Base-by-base conservation (phyloP, 2,888 invertebrate genomes). In the Crioceris asparagi region DNA sequence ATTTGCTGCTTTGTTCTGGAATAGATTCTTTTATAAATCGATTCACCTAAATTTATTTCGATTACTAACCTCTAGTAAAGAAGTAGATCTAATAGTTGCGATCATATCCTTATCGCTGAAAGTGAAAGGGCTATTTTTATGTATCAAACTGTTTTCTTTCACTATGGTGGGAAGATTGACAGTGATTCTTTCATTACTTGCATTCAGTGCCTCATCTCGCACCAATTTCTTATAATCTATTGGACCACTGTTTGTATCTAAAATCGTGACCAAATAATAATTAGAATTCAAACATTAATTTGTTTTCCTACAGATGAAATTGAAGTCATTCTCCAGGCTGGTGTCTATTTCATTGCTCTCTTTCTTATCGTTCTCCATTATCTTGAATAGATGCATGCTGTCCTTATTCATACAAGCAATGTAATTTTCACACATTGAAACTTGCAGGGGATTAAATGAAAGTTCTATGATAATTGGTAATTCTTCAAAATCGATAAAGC, bases 401-500 rank as follows among this genome's bases (percentile, higher is more conserved):
- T 72, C 70, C 35, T 67, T 64, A 46, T 75, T 76, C 58, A 75
- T 68, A 40, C 75, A 73, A 1, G 75, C 74, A 15, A 83, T 66
- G 40, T 78, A 76, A 59, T 83, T 79, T 55, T 83, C 83, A 19
- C 74, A 72, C 30, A 83, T 62, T 21, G 69, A 67, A 32, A 83
- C 62, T 38, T 71, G 67, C 2, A 64, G 59, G 3, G 80, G 78
- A 12, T 65, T 54, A 55, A 83, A 81, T 38, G 72, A 70, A 32
- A 82, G 62, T 47, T 76, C 75, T 2, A 84, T 62, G 29, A 73
- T 70, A 52, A 82, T 70, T 19, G 77, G 74, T 42, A 74, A 64
- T 33, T 78, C 76, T 47, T 79, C 73, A 53, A 82, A 81, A 54
- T 82, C 82, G 31, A 80, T 68, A 51, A 79, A 82, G 42, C 72